phyloP scores from a whole-genome alignment of 2,113 vertebrate genomes.

The Sinocyclocheilus rhinocerous region DNA sequence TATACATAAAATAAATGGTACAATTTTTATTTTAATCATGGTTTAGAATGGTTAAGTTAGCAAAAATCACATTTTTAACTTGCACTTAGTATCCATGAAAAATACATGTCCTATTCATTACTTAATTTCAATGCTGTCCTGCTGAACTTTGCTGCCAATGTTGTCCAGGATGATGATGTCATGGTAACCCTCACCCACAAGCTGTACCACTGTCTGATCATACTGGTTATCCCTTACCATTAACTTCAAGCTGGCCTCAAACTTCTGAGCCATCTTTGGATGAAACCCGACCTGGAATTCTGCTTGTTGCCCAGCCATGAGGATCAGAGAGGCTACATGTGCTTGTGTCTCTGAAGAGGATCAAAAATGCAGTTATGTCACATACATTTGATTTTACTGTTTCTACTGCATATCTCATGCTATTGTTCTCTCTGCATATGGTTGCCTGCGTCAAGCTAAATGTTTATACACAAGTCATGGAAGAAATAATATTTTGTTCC shows the following conservation, averaged over 20 bases:
- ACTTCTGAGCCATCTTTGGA: conserved; percentile 66
- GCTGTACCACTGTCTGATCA: conserved; percentile 72
- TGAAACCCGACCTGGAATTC: conserved; percentile 81
- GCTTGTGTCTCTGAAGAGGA: conserved; percentile 69
- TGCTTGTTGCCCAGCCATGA: conserved; percentile 69
- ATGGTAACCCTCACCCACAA: conserved; percentile 81
- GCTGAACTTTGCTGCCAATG: conserved; percentile 66
- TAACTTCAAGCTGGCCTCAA: conserved; percentile 73
- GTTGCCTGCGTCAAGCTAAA: not conserved
- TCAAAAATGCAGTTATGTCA: not conserved
- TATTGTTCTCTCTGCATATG: not conserved
- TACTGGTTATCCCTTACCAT: conserved; percentile 78
- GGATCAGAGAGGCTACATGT: conserved; percentile 68
- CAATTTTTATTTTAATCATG: not conserved
- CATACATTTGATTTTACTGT: not conserved
- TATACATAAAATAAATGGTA: not conserved
- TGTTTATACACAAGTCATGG: not conserved
- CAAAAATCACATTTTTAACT: not conserved
- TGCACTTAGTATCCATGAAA: conserved; percentile 11
- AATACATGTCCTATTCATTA: too few species aligned
- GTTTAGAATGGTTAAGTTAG: not conserved
- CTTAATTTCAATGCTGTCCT: conserved; percentile 69
- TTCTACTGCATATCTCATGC: not conserved
- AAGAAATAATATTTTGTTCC: not conserved
- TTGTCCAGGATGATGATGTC: conserved; percentile 83